Base-by-base conservation (phyloP, 2,797 vertebrate species). In the Momotus momota region DNA sequence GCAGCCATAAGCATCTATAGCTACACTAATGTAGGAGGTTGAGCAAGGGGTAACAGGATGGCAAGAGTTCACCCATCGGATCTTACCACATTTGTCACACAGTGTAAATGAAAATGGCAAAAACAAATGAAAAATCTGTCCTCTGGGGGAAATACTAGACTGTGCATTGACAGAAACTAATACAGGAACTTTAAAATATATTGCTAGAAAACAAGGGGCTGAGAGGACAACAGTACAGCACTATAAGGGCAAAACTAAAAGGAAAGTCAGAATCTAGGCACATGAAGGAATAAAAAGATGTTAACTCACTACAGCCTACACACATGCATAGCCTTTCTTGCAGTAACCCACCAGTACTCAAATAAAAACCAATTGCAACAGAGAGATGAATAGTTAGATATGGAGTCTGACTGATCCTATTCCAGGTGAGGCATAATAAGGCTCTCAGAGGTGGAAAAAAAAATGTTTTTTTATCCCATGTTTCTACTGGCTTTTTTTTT, bases 401-500 rank as follows among this genome's bases (percentile, higher is more conserved):
- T 18, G 29, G 6, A 61, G 66, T 4, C 49, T 69, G n/a, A 52
- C 45, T 49, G 51, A 57, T 65, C 35, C 22, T 74, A 3, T 52
- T 81, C 69, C 45, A 77, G 29, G 18, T 70, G 43, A 91, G 35
- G n/a, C 8, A 51, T 40, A 27, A 3, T 29, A 65, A 81, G 31
- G 7, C 19, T 48, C 27, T 72, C 51, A 19, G 65, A 27, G 11
- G 4, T 14, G 7, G 3, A 4, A 14, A 26, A 60, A 38, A 19
- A 45, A 18, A 9, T 14, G 40, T 9, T 4, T 80, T 85, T 86
- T 74, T 70, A 64, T 81, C 15, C 35, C 8, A 7, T 45, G 57
- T 71, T 96, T 67, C 70, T 92, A 86, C 70, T 57, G 58, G 35
- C 25, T 92, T 87, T 84, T 87, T 84, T 96, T 94, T 35, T 35